These are phyloP conservation scores for Cydia fagiglandana DNA, from an alignment of 1,140 invertebrate species.

Conservation along the genomic window DNA sequence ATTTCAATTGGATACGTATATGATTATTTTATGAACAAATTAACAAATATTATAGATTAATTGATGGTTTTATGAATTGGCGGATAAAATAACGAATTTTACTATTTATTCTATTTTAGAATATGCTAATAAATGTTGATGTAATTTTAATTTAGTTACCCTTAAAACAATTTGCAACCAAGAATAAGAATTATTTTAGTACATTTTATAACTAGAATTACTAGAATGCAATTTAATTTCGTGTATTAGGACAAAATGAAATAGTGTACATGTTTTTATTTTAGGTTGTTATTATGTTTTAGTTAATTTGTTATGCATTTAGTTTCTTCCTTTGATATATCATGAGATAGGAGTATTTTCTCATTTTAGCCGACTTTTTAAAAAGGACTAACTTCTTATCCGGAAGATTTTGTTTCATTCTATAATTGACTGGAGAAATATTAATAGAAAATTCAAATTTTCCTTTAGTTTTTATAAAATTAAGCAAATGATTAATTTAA, in stretches of 20 bases:
- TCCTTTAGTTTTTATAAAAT: conserved; percentile 1
- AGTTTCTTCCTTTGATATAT: conserved; percentile 10
- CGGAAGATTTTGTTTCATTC: background rate
- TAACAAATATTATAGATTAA: background rate
- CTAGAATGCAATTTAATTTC: conserved; percentile 7
- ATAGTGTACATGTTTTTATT: conserved; percentile 26
- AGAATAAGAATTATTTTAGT: background rate
- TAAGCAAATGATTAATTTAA: conserved; percentile 26
- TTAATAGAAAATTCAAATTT: conserved; percentile 14
- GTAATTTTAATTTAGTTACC: conserved; percentile 13
- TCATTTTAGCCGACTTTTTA: background rate
- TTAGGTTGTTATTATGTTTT: conserved; percentile 25
- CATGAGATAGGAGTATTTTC: background rate
- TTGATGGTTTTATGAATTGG: conserved; percentile 3
- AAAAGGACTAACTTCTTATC: background rate
- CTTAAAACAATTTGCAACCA: background rate
- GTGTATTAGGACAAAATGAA: conserved; percentile 5
- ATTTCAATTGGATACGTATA: background rate
- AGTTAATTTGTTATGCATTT: conserved; percentile 15
- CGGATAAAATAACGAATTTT: background rate
- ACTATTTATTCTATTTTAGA: conserved; percentile 6
- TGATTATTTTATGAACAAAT: conserved; percentile 3
- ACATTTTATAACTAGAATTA: background rate
- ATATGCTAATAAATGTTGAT: background rate
- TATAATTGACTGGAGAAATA: background rate